Evolutionary conservation across 2,797 vertebrate genomes (phyloP).

Genomic region (Fistularia tabacaria): DNA sequence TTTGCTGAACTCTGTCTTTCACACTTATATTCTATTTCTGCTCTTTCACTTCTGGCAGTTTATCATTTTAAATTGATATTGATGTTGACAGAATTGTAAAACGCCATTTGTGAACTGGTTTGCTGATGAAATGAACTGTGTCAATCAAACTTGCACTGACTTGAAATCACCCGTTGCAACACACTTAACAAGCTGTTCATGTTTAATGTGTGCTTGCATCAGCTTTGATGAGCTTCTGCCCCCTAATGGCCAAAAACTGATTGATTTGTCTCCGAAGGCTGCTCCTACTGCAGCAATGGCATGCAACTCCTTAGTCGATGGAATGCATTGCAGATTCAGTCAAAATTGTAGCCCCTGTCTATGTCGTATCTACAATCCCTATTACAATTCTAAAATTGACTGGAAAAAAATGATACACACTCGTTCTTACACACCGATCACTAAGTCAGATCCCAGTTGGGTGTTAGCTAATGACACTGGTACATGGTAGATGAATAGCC

Average conservation of each 20-base stretch:
- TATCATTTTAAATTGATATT: too few relatives aligned
- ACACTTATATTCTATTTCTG: too few relatives aligned
- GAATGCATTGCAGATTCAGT: neutral
- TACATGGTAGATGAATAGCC: constrained; percentile 62
- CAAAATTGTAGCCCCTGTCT: constrained; percentile 4
- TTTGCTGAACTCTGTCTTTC: too few relatives aligned
- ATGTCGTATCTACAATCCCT: constrained; percentile 7
- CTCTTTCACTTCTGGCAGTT: too few relatives aligned
- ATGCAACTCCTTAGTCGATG: neutral
- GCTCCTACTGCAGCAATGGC: neutral
- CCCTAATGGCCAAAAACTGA: constrained; percentile 7
- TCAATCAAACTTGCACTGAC: too few relatives aligned
- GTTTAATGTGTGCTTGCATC: too few relatives aligned
- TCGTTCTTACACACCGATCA: constrained; percentile 22
- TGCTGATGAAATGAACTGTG: too few relatives aligned
- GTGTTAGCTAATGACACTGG: constrained; percentile 63
- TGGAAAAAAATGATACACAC: constrained; percentile 28
- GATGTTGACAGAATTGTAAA: too few relatives aligned
- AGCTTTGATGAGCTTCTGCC: neutral
- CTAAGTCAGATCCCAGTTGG: constrained; percentile 67
- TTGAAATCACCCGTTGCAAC: too few relatives aligned
- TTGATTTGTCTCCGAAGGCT: neutral
- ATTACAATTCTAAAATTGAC: constrained; percentile 40
- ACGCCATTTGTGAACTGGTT: too few relatives aligned
- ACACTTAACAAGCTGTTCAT: too few relatives aligned